These are phyloP conservation scores for Zapornia atra DNA, from an alignment of 2,113 vertebrate species.

Conservation along the genomic window DNA sequence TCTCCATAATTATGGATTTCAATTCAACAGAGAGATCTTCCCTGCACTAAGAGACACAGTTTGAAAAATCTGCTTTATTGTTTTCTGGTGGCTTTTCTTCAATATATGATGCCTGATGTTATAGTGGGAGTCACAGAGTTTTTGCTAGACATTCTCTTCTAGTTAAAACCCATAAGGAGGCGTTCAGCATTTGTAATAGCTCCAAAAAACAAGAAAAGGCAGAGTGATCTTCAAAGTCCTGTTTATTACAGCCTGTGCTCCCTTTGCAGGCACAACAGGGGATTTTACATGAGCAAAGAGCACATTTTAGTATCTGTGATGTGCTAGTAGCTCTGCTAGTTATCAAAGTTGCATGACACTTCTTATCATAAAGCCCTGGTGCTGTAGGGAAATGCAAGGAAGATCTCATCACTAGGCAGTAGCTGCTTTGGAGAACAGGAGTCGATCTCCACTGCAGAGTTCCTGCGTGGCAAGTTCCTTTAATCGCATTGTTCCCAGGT, in stretches of 20 bases:
- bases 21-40: not conserved
- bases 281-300: not conserved
- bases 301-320: not conserved
- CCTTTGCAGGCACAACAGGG: not conserved
- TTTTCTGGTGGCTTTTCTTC: not conserved
- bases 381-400: not conserved
- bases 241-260: not conserved
- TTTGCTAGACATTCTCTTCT: not conserved
- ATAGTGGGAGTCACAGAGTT: not conserved
- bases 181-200: not conserved
- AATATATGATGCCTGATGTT: not conserved
- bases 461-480: not conserved
- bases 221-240: not conserved
- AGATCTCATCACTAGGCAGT: not conserved
- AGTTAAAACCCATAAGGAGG: not conserved
- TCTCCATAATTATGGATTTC: not conserved
- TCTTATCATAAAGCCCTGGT: slow-evolving; percentile 2
- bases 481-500: not conserved
- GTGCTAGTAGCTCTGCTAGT: not conserved
- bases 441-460: not conserved
- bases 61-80: not conserved
- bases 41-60: not conserved
- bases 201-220: not conserved
- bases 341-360: not conserved
- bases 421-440: not conserved